Evolutionary conservation across 2,888 invertebrate species (phyloP).

Genomic region (Tenthredo amoena): DNA sequence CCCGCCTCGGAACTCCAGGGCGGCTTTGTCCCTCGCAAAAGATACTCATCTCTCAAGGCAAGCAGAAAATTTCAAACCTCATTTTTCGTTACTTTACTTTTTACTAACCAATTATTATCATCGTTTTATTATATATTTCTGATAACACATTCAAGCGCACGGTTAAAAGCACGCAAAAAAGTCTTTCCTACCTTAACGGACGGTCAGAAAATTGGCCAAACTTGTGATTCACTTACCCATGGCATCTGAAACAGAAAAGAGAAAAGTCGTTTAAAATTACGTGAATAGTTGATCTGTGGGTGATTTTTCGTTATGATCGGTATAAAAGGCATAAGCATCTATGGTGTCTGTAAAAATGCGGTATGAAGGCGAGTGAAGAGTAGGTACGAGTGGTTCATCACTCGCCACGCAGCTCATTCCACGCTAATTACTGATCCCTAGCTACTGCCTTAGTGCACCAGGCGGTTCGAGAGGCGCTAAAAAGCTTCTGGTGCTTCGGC

Average conservation of each 20-base stretch:
- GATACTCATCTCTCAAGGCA: neutral
- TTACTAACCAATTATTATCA: neutral
- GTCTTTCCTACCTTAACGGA: slow-evolving; percentile 22
- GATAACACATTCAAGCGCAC: neutral
- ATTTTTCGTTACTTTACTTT: neutral
- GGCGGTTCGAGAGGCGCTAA: slow-evolving; percentile 23
- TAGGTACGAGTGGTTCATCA: slow-evolving; percentile 44
- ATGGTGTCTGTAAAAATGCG: slow-evolving; percentile 23
- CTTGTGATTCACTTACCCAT: slow-evolving; percentile 85
- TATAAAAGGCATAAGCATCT: slow-evolving; percentile 49
- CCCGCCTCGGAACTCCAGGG: slow-evolving; percentile 21
- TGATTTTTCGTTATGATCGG: slow-evolving; percentile 28
- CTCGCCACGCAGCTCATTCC: slow-evolving; percentile 49
- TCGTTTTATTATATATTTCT: neutral
- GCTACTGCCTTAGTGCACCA: slow-evolving; percentile 26
- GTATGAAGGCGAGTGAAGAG: slow-evolving; percentile 8
- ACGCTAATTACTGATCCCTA: slow-evolving; percentile 51
- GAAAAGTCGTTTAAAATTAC: slow-evolving; percentile 64
- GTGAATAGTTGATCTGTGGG: neutral
- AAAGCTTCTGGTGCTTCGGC: neutral
- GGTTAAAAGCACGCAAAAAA: neutral
- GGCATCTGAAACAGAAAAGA: slow-evolving; percentile 87
- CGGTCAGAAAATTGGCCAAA: neutral
- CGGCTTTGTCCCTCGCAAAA: slow-evolving; percentile 28
- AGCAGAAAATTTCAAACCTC: neutral